These are phyloP conservation scores for Muricea muricata DNA, from an alignment of 92 coral and sea anemone species.

Conservation along the genomic window DNA sequence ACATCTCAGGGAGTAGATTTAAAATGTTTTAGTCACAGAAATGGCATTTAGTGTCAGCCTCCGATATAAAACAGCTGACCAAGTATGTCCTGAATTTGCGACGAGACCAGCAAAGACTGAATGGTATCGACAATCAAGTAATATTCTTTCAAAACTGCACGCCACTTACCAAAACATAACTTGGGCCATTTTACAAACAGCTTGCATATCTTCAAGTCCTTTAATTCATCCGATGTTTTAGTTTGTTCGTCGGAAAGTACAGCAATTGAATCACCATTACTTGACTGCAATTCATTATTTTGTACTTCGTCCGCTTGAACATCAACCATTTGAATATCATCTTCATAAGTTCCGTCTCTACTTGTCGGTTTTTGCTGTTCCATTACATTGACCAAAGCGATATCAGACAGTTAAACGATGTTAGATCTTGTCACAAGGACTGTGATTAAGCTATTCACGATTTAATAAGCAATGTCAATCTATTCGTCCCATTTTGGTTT, in stretches of 20 bases:
- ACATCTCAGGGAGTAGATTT: too few species aligned
- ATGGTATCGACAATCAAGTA: too few species aligned
- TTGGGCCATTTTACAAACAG: conserved; percentile 71
- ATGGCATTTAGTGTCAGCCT: too few species aligned
- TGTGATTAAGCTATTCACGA: not conserved
- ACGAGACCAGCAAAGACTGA: too few species aligned
- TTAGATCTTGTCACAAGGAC: too few species aligned
- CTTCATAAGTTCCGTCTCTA: not conserved
- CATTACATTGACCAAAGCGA: not conserved
- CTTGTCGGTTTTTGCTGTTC: not conserved
- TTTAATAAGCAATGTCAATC: not conserved
- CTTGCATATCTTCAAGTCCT: conserved; percentile 69
- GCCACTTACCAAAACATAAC: conserved; percentile 74
- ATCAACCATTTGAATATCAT: not conserved
- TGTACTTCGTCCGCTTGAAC: not conserved
- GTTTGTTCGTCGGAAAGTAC: not conserved
- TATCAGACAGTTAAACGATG: not conserved
- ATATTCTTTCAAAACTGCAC: too few species aligned
- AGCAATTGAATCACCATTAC: not conserved
- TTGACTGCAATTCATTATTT: not conserved
- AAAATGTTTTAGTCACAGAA: too few species aligned
- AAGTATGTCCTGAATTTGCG: too few species aligned
- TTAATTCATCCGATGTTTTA: not conserved
- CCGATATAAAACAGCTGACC: too few species aligned
- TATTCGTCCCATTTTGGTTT: not conserved